Percentiles rank a stretch among this genome's conserved stretches.
Conservation (phyloP, 92 coral and sea anemone species). For the Epizoanthus fatuus region DNA sequence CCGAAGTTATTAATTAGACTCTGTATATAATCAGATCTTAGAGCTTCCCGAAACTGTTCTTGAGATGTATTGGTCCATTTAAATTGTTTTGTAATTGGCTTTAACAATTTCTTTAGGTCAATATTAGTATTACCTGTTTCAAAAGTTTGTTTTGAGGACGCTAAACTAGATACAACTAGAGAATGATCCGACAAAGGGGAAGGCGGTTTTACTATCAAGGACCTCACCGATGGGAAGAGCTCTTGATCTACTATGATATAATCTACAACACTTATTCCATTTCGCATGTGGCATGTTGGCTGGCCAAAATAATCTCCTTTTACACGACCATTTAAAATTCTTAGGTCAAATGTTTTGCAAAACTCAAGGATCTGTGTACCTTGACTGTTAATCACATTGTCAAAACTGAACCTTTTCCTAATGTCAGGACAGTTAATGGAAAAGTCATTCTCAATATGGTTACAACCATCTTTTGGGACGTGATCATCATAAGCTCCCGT, state of each 20-base stretch:
- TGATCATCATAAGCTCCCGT: background rate
- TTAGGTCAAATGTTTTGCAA: constrained; percentile 45
- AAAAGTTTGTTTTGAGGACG: background rate
- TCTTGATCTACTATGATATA: constrained; percentile 40
- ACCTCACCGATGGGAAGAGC: constrained; percentile 7
- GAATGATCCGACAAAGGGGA: constrained; percentile 31
- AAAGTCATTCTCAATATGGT: constrained; percentile 9
- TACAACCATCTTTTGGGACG: constrained; percentile 15
- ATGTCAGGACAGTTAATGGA: background rate
- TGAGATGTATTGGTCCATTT: constrained; percentile 2
- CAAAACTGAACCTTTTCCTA: constrained; percentile 21
- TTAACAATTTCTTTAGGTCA: background rate
- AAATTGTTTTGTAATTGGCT: background rate
- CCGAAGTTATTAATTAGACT: background rate
- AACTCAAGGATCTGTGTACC: constrained; percentile 26
- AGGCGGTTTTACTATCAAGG: constrained; percentile 35
- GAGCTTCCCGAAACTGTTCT: background rate
- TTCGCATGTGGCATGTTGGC: constrained; percentile 58
- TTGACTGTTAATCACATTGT: constrained; percentile 26
- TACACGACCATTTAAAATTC: constrained; percentile 48
- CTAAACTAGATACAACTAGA: constrained; percentile 17
- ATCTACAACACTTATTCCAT: constrained; percentile 70
- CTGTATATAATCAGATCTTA: background rate
- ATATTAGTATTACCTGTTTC: constrained; percentile 13
- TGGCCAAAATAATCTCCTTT: constrained; percentile 60